Conservation (phyloP, 2,113 vertebrate species). For the Petroica traversi region DNA sequence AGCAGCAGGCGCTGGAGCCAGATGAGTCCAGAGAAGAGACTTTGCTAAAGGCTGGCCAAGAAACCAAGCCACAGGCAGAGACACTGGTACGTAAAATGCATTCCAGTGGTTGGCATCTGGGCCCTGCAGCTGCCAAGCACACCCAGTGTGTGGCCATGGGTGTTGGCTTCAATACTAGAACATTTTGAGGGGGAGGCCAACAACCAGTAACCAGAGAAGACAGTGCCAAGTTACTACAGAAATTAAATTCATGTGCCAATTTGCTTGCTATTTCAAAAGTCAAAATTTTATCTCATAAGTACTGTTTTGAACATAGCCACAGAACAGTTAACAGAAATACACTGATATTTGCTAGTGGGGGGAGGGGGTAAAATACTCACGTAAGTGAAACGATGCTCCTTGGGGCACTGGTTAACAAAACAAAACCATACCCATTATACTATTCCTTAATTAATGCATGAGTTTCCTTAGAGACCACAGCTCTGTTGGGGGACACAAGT, state of each 20-base stretch:
- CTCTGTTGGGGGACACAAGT: conserved; percentile 57
- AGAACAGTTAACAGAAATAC: conserved; percentile 39
- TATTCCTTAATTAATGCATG: conserved; percentile 38
- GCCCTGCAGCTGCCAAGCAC: conserved; percentile 60
- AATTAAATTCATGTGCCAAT: conserved; percentile 26
- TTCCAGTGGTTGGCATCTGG: conserved; percentile 79
- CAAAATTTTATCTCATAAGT: conserved; percentile 38
- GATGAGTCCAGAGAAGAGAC: conserved; percentile 26
- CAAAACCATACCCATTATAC: conserved; percentile 41
- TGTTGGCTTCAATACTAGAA: conserved; percentile 65
- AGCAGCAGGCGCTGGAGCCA: conserved; percentile 2
- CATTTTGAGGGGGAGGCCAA: conserved; percentile 51
- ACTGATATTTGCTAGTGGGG: background rate
- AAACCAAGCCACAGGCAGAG: conserved; percentile 64
- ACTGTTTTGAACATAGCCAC: conserved; percentile 19
- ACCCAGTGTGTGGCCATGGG: conserved; percentile 68
- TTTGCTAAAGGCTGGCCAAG: conserved; percentile 39
- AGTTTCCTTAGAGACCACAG: conserved; percentile 59
- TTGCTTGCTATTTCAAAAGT: conserved; percentile 37
- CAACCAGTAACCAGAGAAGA: conserved; percentile 43
- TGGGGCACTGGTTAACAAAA: conserved; percentile 44
- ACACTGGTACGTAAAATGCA: conserved; percentile 65
- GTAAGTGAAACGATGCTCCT: conserved; percentile 38
- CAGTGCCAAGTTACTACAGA: conserved; percentile 30
- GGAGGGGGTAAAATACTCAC: background rate